Base-by-base conservation (phyloP, 1,140 invertebrate genomes). In the Tribolium castaneum region DNA sequence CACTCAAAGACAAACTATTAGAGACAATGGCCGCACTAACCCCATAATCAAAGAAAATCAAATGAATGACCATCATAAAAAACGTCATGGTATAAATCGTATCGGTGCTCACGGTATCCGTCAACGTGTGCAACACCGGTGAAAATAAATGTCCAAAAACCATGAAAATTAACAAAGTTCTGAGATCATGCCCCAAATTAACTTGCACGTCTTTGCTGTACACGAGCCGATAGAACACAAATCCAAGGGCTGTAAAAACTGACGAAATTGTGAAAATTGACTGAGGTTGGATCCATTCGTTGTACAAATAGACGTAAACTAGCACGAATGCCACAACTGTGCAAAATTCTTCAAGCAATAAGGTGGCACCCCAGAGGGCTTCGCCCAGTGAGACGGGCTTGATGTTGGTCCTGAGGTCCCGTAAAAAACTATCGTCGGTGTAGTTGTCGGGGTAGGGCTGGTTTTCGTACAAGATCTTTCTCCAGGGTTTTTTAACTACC, bases 71-170 rank as follows among this genome's bases (percentile, higher is more conserved):
- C 86, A 99, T 92, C 92, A 98, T 96, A 39, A 96, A 90, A 56
- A 94, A 92, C 14, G 96, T 92, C 89, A 94, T 96, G 0, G 95
- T 94, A 84, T 98, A 98, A 84, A 99, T 98, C 1, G 97, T 98
- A 86, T 99, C 97, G 0, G 97, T 99, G 84, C 96, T 98, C 0
- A 99, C 94, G 0, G 96, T 97, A 86, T 98, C 95, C 0, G 98
- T 99, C 34, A 99, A 88, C 0, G 96, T 98, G 86, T 98, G 96
- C n/a, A 99, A 87, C 19, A 98, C 91, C 0, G 97, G 97, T 0
- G 96, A 97, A 54, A 98, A 89, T 45, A 96, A 90, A 83, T 94
- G 96, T 16, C 95, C 94, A 84, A 97, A 94, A 0, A 93, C 90
- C 2, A 96, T 84, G 85, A 96, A 98, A 16, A 95, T 93, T 70